phyloP scores from a whole-genome alignment of 2,888 invertebrate species.

The Dynastes maya region DNA sequence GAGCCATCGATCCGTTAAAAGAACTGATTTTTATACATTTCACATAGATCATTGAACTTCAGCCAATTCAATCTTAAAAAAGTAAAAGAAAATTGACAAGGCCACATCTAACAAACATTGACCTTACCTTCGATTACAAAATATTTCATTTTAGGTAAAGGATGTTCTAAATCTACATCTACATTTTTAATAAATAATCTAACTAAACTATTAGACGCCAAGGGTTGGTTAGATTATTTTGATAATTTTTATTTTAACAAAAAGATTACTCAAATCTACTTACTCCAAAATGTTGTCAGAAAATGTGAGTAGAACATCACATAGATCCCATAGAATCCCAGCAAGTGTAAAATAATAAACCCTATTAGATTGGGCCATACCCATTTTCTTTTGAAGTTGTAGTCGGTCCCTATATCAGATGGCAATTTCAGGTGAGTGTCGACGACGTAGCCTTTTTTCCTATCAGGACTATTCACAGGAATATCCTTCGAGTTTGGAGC shows the following conservation, averaged over 20 bases:
- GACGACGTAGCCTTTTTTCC: slow-evolving; percentile 26
- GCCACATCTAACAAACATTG: too few species aligned
- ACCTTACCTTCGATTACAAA: too few species aligned
- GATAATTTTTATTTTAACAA: neutral
- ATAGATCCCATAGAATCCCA: slow-evolving; percentile 71
- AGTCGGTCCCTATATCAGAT: slow-evolving; percentile 72
- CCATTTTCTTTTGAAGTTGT: slow-evolving; percentile 71
- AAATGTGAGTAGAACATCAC: slow-evolving; percentile 61
- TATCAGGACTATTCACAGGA: slow-evolving; percentile 29
- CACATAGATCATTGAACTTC: too few species aligned
- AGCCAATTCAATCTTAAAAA: too few species aligned
- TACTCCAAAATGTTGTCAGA: slow-evolving; percentile 67
- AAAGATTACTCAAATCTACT: slow-evolving; percentile 59
- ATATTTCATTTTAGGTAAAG: too few species aligned
- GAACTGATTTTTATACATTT: too few species aligned
- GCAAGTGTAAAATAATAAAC: slow-evolving; percentile 74
- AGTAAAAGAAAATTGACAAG: too few species aligned
- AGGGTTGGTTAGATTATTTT: too few species aligned
- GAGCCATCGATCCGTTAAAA: too few species aligned
- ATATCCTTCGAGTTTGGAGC: slow-evolving; percentile 50
- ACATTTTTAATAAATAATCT: too few species aligned
- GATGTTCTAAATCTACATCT: too few species aligned
- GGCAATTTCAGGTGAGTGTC: slow-evolving; percentile 61
- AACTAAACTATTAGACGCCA: too few species aligned
- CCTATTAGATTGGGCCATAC: slow-evolving; percentile 78